Conservation (phyloP, 2,888 invertebrate genomes). For the Trichopoda pennipes region DNA sequence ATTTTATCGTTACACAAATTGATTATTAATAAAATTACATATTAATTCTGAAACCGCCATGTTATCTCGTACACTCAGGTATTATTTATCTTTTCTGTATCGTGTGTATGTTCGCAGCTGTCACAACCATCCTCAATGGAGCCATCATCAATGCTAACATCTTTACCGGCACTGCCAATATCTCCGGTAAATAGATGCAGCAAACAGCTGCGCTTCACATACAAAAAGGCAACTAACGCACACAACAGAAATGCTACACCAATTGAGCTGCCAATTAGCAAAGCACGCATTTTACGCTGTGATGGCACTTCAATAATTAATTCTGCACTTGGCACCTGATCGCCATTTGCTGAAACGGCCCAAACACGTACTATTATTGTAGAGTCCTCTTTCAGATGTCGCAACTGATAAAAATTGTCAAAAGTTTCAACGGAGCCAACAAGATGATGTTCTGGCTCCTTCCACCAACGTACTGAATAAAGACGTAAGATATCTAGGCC, state of each 20-base stretch:
- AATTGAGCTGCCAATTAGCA: conserved; percentile 87
- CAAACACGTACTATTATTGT: conserved; percentile 88
- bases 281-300: conserved; percentile 86
- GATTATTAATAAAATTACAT: conserved; percentile 49
- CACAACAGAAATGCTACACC: conserved; percentile 86
- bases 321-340: conserved; percentile 84
- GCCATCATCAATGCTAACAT: conserved; percentile 51
- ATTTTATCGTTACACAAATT: conserved; percentile 16
- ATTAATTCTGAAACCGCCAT: conserved; percentile 73
- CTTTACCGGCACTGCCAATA: conserved; percentile 46
- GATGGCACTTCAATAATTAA: conserved; percentile 86
- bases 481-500: conserved; percentile 83
- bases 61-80: conserved; percentile 76
- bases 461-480: conserved; percentile 88
- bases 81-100: conserved; percentile 77
- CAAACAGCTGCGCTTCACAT: conserved; percentile 80
- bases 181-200: conserved; percentile 74
- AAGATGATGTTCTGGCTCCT: conserved; percentile 85
- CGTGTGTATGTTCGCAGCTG: conserved; percentile 75
- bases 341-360: conserved; percentile 84
- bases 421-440: conserved; percentile 86
- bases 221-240: conserved; percentile 84
- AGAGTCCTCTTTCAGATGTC: conserved; percentile 87
- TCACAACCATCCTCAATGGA: conserved; percentile 66
- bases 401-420: conserved; percentile 87